Evolutionary conservation across 2,888 invertebrate species (phyloP), one percentile per base, ranked within the genome.

Genomic region (Poecilobothrus nobilitatus): DNA sequence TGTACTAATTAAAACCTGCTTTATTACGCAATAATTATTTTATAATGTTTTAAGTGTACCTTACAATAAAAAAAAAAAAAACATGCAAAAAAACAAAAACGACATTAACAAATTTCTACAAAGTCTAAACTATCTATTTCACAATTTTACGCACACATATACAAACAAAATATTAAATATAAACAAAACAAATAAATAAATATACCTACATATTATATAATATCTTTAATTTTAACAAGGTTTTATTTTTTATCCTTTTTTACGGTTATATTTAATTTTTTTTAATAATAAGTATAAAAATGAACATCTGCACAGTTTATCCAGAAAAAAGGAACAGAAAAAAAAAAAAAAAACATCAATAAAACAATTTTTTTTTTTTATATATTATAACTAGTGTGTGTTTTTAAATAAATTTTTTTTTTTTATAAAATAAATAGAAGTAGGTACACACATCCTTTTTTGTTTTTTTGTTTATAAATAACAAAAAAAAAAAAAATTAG

Each of bases 11-110:
- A 53, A 53, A 53, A n/a, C n/a, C n/a, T 18, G 53, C 53, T 53
- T 53, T 53, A 53, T 53, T 53, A 53, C 53, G 53, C 53, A 53
- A 18, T 53, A 53, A 53, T 53, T 53, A 53, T 53, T 18, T 53
- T 53, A 53, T 53, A 53, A 53, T 53, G 12, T 18, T 53, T 6
- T 53, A 27, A 27, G 27, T 27, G 27, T 27, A 5, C 5, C 27
- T 27, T 27, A 27, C 27, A 27, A 27, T 27, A 27, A 27, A 27
- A 27, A 27, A 27, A 27, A 27, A 27, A 27, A 27, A 27, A 27
- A 27, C 3, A 27, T 4, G 18, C 15, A 53, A 53, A 53, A 18
- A 12, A 37, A 37, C 37, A 37, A 53, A 12, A 53, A 53, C 7
- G 18, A 15, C 6, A 53, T 3, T 18, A 53, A 9, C 53, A 53